These are phyloP conservation scores for Melanargia galathea DNA, from an alignment of 2,888 invertebrate species.

Conservation along the genomic window DNA sequence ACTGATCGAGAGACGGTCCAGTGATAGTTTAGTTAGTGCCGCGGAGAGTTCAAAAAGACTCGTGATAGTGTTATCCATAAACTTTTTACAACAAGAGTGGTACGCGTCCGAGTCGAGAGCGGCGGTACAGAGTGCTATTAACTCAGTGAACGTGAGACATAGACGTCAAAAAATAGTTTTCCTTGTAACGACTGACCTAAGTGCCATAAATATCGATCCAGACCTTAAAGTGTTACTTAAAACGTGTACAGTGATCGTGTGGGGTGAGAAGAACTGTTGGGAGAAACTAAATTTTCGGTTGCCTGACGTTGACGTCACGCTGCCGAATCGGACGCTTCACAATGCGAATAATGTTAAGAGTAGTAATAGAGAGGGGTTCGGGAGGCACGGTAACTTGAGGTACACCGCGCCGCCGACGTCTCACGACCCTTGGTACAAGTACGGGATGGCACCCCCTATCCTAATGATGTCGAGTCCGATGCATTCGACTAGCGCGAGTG, in stretches of 20 bases:
- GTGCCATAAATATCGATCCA: slow-evolving; percentile 86
- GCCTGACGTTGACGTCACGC: slow-evolving; percentile 87
- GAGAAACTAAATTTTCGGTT: slow-evolving; percentile 92
- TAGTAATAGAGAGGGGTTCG: slow-evolving; percentile 74
- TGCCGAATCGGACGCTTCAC: slow-evolving; percentile 82
- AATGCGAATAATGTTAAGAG: slow-evolving; percentile 76
- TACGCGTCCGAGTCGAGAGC: slow-evolving; percentile 90
- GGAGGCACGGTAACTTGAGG: slow-evolving; percentile 76
- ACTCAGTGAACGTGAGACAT: slow-evolving; percentile 85
- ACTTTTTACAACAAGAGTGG: slow-evolving; percentile 93
- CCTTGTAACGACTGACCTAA: slow-evolving; percentile 79
- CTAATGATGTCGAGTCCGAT: slow-evolving; percentile 84
- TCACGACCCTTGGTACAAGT: slow-evolving; percentile 80
- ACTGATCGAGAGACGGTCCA: slow-evolving; percentile 80
- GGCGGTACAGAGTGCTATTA: slow-evolving; percentile 88
- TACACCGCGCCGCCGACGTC: slow-evolving; percentile 79
- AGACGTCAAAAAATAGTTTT: slow-evolving; percentile 83
- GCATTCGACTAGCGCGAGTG: slow-evolving; percentile 82
- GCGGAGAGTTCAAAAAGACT: slow-evolving; percentile 86
- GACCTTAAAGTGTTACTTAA: slow-evolving; percentile 88
- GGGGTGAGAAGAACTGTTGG: slow-evolving; percentile 94
- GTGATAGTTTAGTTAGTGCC: slow-evolving; percentile 79
- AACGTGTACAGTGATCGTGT: slow-evolving; percentile 88
- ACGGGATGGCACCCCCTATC: slow-evolving; percentile 77
- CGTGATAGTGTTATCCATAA: slow-evolving; percentile 90